Percentiles rank a stretch among this genome's conserved stretches.
These are phyloP conservation scores for Beroe forskalii DNA, from an alignment of 37 sponge, comb jelly and placozoan species.

Conservation along the genomic window DNA sequence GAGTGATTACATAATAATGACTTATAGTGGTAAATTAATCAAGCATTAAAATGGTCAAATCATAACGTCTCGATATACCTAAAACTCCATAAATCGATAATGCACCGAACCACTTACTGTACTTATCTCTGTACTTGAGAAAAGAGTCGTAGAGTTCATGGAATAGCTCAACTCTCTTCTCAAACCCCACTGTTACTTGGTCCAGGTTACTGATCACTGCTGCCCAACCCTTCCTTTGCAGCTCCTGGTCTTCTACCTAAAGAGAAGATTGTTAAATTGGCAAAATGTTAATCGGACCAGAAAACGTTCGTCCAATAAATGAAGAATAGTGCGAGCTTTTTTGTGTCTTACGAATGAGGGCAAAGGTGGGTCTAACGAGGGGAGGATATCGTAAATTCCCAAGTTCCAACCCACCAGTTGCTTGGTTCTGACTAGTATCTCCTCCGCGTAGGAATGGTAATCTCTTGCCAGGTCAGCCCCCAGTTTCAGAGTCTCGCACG, in stretches of 20 bases:
- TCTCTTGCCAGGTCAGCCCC: constrained; percentile 14
- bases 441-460: not conserved
- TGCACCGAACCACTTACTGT: not conserved
- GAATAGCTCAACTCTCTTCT: not conserved
- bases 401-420: not conserved
- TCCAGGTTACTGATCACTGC: constrained; percentile 47
- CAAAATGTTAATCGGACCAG: no score
- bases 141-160: constrained; percentile 47
- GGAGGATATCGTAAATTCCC: no score
- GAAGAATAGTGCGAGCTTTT: no score
- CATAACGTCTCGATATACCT: no score
- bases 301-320: no score
- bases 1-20: not conserved
- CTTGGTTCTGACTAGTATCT: not conserved
- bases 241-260: constrained; percentile 42
- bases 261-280: not conserved
- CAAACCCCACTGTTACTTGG: not conserved
- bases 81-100: not conserved
- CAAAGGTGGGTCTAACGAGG: no score
- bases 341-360: no score
- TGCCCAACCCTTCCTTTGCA: constrained; percentile 32
- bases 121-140: constrained; percentile 3
- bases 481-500: not conserved
- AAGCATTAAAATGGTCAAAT: no score
- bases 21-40: not conserved